Conservation (phyloP, 2,113 vertebrate genomes). For the Scortum barcoo region DNA sequence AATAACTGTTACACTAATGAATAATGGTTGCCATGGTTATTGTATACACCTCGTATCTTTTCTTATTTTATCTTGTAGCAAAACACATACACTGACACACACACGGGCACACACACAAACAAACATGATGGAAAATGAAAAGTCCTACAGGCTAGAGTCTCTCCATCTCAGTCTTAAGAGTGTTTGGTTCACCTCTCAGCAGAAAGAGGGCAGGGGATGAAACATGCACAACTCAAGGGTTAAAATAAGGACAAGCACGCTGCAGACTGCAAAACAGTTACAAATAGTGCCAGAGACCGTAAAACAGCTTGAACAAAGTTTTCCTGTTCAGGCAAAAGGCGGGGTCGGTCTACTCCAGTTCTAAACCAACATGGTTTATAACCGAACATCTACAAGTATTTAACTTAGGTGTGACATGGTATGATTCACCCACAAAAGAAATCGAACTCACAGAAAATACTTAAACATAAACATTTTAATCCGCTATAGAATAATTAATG, state of each 20-base stretch:
- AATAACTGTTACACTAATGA: conserved; percentile 25
- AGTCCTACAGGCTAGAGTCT: conserved; percentile 88
- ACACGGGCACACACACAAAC: conserved; percentile 7
- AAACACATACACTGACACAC: conserved; percentile 6
- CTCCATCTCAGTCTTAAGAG: conserved; percentile 89
- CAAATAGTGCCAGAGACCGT: conserved; percentile 41
- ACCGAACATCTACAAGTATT: not conserved
- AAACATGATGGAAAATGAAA: conserved; percentile 92
- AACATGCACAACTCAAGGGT: conserved; percentile 59
- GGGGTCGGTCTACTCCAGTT: not conserved
- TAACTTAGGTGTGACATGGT: not conserved
- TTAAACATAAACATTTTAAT: not conserved
- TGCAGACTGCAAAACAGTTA: conserved; percentile 45
- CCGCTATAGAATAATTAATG: not conserved
- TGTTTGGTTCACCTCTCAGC: conserved; percentile 90
- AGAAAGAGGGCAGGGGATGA: conserved; percentile 77
- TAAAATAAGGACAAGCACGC: conserved; percentile 62
- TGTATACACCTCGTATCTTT: not conserved
- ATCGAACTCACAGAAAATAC: not conserved
- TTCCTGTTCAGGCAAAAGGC: not conserved
- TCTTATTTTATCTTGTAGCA: conserved; percentile 17
- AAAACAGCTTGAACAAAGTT: conserved; percentile 50
- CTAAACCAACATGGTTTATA: conserved; percentile 4
- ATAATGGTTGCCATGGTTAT: conserved; percentile 29
- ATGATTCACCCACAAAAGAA: not conserved